Conservation (phyloP, 2,888 invertebrate genomes). For the Ormyrus rosae region DNA sequence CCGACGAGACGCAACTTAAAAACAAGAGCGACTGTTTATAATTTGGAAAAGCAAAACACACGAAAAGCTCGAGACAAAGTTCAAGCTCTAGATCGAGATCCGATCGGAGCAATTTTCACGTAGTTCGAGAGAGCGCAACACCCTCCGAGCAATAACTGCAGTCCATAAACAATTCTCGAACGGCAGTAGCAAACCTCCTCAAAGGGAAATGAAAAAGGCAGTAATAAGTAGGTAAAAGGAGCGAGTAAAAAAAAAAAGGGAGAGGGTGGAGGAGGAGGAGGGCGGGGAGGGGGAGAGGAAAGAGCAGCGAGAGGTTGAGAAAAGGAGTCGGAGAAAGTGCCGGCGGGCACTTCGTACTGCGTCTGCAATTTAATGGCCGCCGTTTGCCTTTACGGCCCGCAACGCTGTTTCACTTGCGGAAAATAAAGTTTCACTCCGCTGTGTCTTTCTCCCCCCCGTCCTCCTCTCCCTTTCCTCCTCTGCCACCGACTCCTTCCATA, state of each 20-base stretch:
- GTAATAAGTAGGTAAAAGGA: constrained; percentile 26
- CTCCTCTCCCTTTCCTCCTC: background rate
- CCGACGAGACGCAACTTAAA: too few species aligned
- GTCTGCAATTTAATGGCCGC: constrained; percentile 51
- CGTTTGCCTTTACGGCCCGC: constrained; percentile 49
- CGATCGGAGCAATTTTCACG: too few species aligned
- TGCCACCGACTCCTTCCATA: too few species aligned
- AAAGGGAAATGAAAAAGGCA: constrained; percentile 9
- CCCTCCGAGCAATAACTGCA: too few species aligned
- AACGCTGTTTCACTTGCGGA: constrained; percentile 47
- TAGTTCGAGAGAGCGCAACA: too few species aligned
- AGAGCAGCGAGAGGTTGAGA: background rate
- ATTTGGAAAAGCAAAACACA: too few species aligned
- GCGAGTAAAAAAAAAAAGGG: background rate
- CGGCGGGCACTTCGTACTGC: constrained; percentile 26
- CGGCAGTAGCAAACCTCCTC: too few species aligned
- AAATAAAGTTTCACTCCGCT: constrained; percentile 42
- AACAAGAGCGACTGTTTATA: too few species aligned
- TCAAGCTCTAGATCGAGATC: too few species aligned
- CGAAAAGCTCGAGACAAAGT: too few species aligned
- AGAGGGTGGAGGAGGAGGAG: background rate
- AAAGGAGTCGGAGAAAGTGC: constrained; percentile 43
- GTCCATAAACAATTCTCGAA: too few species aligned
- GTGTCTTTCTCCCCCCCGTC: background rate
- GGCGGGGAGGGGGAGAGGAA: constrained; percentile 3